Percentiles rank a stretch among this genome's conserved stretches.
Evolutionary conservation across 2,113 vertebrate species (phyloP).

Genomic region (Carettochelys insculpta): DNA sequence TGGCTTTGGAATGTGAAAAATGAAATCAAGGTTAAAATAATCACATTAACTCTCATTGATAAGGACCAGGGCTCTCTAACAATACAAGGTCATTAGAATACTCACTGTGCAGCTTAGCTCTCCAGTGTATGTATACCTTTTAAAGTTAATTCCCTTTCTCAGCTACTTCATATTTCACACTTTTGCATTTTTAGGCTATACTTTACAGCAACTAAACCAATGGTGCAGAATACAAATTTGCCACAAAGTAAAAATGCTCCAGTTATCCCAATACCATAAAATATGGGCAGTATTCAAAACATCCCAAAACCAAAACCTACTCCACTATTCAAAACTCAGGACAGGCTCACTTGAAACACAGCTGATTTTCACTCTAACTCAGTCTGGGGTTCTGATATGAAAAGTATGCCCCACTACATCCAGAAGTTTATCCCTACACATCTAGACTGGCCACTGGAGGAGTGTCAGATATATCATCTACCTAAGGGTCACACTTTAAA

Average conservation of each 20-base stretch:
- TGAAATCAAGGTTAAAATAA: background rate
- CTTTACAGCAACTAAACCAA: background rate
- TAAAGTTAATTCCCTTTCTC: background rate
- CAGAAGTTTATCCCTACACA: accelerated
- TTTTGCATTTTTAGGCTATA: background rate
- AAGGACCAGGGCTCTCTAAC: background rate
- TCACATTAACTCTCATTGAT: background rate
- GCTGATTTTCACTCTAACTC: background rate
- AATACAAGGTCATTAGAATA: background rate
- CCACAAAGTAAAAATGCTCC: background rate
- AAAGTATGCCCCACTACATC: background rate
- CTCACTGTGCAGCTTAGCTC: background rate
- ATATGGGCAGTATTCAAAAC: background rate
- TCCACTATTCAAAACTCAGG: background rate
- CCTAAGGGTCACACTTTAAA: accelerated
- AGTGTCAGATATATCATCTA: accelerated
- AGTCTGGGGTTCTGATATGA: background rate
- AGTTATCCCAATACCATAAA: background rate
- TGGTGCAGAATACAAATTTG: background rate
- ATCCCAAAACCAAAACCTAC: background rate
- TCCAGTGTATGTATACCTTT: background rate
- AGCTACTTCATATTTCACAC: background rate
- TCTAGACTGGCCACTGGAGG: background rate
- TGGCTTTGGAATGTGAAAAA: background rate
- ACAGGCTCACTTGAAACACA: accelerated